Base-by-base conservation (phyloP, 2,888 invertebrate species). In the Trissolcus brochymenae region DNA sequence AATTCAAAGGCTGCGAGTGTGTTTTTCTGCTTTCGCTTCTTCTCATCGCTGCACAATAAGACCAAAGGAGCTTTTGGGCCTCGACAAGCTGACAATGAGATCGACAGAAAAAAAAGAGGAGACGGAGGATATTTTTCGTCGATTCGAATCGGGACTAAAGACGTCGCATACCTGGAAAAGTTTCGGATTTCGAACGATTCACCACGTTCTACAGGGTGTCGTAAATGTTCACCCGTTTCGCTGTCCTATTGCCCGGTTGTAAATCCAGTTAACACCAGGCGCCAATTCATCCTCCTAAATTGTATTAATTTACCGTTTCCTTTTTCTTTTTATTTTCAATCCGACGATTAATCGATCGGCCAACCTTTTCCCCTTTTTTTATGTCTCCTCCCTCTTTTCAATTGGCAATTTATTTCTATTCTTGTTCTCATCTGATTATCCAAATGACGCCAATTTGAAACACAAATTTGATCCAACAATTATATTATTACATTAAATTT, bases 1-100 rank as follows among this genome's bases (percentile, higher is more conserved):
- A 68, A 68, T 54, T 41, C 67, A 53, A 68, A 68, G 59, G 67
- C 53, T 54, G 59, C 60, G 41, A 51, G 67, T 50, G 60, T 60
- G 62, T 54, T 61, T 70, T 62, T 70, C 61, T 61, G 62, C 70
- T 70, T 61, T 55, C 55, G 70, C 55, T 25, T 25, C 4, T 25
- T 4, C 60, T 70, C 70, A 53, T 55, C 60, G 35, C 61, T 49
- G 61, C 50, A 14, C 54, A 14, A 67, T 16, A 29, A 55, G 57
- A 50, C 46, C 61, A 57, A 62, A 57, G 62, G 51, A 71, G 62
- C 56, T 71, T 71, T 71, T 35, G 71, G 57, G 62, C 64, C 61
- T 49, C 61, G 62, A 55, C 55, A 17, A 21, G 55, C 41, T 54
- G 29, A 71, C 71, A 71, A 71, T 71, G 35, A 56, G 51, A 64